Evolutionary conservation across 2,888 invertebrate species (phyloP).

Genomic region (Calliphora vomitoria): DNA sequence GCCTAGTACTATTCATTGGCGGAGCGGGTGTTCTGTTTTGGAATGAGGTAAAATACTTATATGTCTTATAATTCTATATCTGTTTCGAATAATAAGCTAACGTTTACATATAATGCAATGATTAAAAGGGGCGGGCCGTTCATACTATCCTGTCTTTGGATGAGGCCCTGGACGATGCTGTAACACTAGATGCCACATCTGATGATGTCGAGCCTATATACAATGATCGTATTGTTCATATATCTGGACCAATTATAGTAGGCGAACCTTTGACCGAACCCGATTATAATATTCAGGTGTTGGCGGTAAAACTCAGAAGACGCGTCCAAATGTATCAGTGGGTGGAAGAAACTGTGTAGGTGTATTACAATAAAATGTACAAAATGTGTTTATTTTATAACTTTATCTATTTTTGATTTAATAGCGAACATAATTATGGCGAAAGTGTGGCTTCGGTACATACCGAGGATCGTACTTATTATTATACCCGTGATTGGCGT

Average conservation of each 20-base stretch:
- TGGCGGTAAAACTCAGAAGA: conserved; percentile 92
- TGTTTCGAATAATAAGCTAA: too few relatives aligned
- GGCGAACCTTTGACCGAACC: conserved; percentile 94
- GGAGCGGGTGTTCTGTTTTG: conserved; percentile 91
- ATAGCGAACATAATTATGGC: conserved; percentile 83
- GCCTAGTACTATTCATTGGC: conserved; percentile 87
- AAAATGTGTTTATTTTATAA: background rate
- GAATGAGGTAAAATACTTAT: conserved; percentile 89
- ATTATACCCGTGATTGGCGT: conserved; percentile 94
- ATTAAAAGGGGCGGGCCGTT: conserved; percentile 90
- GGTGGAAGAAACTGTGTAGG: conserved; percentile 89
- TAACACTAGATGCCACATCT: conserved; percentile 87
- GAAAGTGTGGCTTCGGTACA: conserved; percentile 85
- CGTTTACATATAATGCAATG: background rate
- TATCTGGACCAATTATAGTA: conserved; percentile 90
- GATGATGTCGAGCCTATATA: conserved; percentile 89
- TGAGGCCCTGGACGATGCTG: conserved; percentile 88
- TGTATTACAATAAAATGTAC: conserved; percentile 23
- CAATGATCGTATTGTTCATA: conserved; percentile 91
- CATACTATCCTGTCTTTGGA: conserved; percentile 91
- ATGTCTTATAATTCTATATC: background rate
- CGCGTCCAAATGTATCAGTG: conserved; percentile 97
- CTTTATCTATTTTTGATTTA: background rate
- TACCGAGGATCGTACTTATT: conserved; percentile 89
- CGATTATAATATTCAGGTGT: conserved; percentile 93